A percentile compares a stretch with the other conserved stretches of the same genome.
These are phyloP conservation scores for Malurus alboscapulatus DNA, from an alignment of 2,113 vertebrate genomes.

Conservation along the genomic window DNA sequence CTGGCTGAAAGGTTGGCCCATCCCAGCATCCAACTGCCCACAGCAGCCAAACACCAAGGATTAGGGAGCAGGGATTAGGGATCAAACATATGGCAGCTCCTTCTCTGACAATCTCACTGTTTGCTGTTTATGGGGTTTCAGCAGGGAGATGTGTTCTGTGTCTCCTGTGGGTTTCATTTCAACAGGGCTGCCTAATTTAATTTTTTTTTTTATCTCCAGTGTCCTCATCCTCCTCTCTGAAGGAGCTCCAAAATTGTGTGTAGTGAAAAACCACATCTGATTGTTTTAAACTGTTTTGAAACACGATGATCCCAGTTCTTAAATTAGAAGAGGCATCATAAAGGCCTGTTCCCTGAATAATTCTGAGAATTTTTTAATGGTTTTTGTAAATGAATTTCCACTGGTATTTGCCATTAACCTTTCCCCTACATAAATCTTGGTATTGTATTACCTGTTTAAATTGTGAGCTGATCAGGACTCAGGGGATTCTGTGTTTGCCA, in stretches of 20 bases:
- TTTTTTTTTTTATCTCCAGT: neutral
- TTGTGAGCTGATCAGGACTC: neutral
- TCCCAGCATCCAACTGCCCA: neutral
- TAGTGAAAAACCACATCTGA: neutral
- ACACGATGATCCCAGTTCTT: neutral
- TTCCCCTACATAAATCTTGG: neutral
- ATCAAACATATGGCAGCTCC: neutral
- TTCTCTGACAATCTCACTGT: neutral
- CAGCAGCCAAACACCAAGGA: neutral
- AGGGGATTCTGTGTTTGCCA: neutral
- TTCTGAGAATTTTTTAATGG: neutral
- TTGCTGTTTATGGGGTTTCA: neutral
- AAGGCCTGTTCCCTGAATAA: neutral
- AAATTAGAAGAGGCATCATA: neutral
- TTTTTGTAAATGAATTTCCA: neutral
- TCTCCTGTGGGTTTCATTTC: neutral
- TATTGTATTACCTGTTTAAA: neutral
- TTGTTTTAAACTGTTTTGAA: neutral
- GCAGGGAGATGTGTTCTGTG: neutral
- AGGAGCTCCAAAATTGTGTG: neutral
- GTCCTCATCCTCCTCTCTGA: neutral
- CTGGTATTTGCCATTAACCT: neutral
- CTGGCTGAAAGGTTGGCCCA: neutral
- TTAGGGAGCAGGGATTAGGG: conserved; percentile 3
- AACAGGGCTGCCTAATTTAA: neutral